Base-by-base conservation (phyloP, 2,888 invertebrate genomes). In the Amblyjoppa fuscipennis region DNA sequence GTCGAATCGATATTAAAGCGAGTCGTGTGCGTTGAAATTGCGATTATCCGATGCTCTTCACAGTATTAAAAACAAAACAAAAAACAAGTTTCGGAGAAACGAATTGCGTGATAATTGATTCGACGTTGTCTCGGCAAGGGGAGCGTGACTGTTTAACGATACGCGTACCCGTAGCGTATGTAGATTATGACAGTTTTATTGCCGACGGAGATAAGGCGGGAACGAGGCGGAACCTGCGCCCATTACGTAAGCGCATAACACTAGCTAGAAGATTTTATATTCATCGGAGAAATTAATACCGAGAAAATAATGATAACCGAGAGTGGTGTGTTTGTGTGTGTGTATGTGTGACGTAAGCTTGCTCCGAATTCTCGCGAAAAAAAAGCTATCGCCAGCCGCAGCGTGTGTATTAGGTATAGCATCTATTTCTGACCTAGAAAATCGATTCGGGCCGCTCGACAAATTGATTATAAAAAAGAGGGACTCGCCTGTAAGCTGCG, bases 261-360 rank as follows among this genome's bases (percentile, higher is more conserved):
- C 13, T 80, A 66, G 80, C n/a, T 76, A 56, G 49, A 79, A 66
- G 41, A 75, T 85, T 85, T 85, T 85, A 79, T 79, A 85, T 82
- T 76, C 82, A 69, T 77, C 81, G 73, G 69, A 31, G 16, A 61
- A 61, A 61, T 70, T 53, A 82, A 70, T 82, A 53, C 76, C 61
- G 53, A 31, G 25, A 53, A 53, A 70, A 74, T 69, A 69, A 59
- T 68, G 51, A n/a, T 45, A 45, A 45, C 13, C 45, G 66, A 59
- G 79, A 83, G 53, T 53, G 41, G 25, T 45, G 11, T 64, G 25
- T 45, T n/a, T 45, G 16, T 45, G 11, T 64, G 25, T 45, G 25
- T 45, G 11, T 64, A n/a, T 45, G 25, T 45, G 16, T 64, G 53
- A 64, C 45, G n/a, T 49, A 25, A 51, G 9, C 38, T 66, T 68